These are phyloP conservation scores for Heterohyrax brucei DNA, from an alignment of 2,797 vertebrate genomes.

Conservation along the genomic window DNA sequence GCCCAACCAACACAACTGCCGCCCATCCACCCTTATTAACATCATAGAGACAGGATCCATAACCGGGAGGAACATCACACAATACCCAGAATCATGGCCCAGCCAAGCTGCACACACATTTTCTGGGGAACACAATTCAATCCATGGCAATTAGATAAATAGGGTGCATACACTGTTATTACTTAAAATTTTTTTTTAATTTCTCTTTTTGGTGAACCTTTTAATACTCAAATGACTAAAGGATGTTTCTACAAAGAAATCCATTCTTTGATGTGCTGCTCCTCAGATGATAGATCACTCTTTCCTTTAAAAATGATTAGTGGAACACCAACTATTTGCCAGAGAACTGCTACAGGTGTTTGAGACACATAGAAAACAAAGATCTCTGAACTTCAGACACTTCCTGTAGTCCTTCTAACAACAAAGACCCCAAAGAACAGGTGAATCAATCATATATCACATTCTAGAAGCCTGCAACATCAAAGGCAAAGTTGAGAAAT, in stretches of 20 bases:
- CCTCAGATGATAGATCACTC: not conserved
- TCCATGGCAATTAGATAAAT: not conserved
- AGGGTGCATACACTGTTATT: not conserved
- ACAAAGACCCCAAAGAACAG: too few relatives aligned
- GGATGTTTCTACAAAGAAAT: slow-evolving; percentile 17
- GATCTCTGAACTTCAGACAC: not conserved
- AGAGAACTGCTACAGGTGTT: not conserved
- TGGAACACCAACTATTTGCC: not conserved
- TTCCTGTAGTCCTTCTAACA: too few relatives aligned
- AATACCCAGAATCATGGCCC: too few relatives aligned
- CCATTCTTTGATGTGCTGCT: not conserved
- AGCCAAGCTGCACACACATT: too few relatives aligned
- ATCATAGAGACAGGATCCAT: too few relatives aligned
- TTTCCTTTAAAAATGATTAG: slow-evolving; percentile 12
- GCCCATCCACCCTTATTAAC: too few relatives aligned
- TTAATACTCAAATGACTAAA: slow-evolving; percentile 5
- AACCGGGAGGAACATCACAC: too few relatives aligned
- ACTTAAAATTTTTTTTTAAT: not conserved
- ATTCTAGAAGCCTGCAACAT: too few relatives aligned
- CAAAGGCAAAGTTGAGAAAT: too few relatives aligned
- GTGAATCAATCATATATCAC: too few relatives aligned
- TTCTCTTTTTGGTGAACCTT: not conserved
- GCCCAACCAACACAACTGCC: too few relatives aligned
- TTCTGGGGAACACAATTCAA: too few relatives aligned
- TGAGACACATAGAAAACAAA: not conserved